A percentile compares a stretch with the other conserved stretches of the same genome.
Conservation (phyloP, 2,113 vertebrate species). For the Bubalus kerabau region DNA sequence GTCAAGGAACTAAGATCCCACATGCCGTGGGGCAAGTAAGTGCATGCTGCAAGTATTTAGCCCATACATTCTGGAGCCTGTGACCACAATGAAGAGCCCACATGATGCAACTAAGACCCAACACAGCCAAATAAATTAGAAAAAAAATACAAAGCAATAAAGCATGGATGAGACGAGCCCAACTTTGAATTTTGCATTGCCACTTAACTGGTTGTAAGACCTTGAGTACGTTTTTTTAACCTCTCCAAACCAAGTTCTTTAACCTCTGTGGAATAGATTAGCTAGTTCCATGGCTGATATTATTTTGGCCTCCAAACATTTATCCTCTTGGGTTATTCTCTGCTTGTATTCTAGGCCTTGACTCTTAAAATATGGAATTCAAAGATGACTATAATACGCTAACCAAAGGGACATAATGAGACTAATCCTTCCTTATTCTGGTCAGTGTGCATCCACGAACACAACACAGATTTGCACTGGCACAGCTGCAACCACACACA, state of each 20-base stretch:
- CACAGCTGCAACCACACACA: neutral
- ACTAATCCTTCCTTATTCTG: neutral
- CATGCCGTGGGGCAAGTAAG: neutral
- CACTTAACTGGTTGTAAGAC: neutral
- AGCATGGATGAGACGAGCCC: neutral
- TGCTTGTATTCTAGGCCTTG: neutral
- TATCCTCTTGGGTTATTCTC: neutral
- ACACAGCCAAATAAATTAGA: neutral
- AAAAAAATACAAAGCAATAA: neutral
- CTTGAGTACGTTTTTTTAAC: neutral
- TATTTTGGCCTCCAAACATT: neutral
- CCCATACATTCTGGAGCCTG: neutral
- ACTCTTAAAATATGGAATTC: constrained; percentile 12
- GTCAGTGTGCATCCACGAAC: neutral
- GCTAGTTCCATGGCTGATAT: neutral
- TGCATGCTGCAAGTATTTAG: neutral
- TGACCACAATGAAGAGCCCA: neutral
- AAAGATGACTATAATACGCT: neutral
- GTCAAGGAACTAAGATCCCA: neutral
- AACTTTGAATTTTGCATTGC: neutral
- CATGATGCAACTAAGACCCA: neutral
- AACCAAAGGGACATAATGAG: neutral
- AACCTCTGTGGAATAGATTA: neutral
- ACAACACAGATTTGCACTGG: neutral
- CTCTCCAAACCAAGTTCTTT: neutral